Base-by-base conservation (phyloP, 1,140 invertebrate species). In the Trichonephila clavipes region DNA sequence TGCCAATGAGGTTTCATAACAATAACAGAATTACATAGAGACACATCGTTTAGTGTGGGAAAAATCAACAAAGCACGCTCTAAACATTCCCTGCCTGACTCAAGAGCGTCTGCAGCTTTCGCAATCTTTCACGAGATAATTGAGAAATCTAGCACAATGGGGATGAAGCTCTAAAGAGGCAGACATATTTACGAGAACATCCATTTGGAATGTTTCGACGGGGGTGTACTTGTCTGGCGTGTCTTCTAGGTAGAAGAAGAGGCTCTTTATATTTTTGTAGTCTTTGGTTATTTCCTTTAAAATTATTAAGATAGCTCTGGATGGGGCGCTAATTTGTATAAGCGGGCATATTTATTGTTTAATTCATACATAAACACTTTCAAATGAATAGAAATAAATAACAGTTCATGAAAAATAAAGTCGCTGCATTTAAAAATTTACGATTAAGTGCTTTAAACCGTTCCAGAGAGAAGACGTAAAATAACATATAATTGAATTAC, bases 171-270 rank as follows among this genome's bases (percentile, higher is more conserved):
- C 72, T 77, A 6, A 7, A 34, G 7, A 0, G 24, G 72, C 72
- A 77, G 72, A 77, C 72, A 77, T 34, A 34, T 77, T 77, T 77
- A 40, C 16, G 72, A 40, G 28, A 77, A 77, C 72, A 77, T 40
- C n/a, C 24, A 69, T 28, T 69, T 14, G 21, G n/a, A 69, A 69
- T 14, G 16, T 34, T 34, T 77, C 72, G 34, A 34, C 72, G 72
- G 72, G 28, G 72, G 28, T 77, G 66, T 69, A 69, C 21, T 69
- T 69, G 72, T 40, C 28, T 40, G 72, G 28, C 14, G 34, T 34
- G 72, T 28, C 34, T 77, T 77, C 18, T 16, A 77, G 34, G 28
- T 8, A 24, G n/a, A 10, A 69, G 64, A 24, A 69, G n/a, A n/a
- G 24, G 66, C 7, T n/a, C 66, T 69, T 8, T 21, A 66, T 10